Evolutionary conservation across 2,888 invertebrate species (phyloP), one percentile per base, ranked within the genome.

Genomic region (Hypomecis atomaria): DNA sequence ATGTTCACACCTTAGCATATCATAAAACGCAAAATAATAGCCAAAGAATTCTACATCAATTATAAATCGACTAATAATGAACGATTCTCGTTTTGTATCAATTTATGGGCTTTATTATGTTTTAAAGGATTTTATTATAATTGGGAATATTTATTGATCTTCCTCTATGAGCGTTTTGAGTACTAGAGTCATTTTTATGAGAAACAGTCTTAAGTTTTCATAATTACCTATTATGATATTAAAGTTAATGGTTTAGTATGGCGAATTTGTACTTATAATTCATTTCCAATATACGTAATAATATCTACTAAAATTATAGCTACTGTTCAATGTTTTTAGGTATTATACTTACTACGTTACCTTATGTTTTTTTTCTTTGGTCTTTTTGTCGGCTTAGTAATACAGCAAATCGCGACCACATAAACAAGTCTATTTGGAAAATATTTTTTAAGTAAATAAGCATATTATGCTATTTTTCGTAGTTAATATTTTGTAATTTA

Each of bases 1-100:
- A 47, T 56, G 23, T 36, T 43, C 40, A 58, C 62, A 58, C 58
- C 53, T 58, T 45, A 43, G n/a, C 44, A 48, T 53, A 48, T 48
- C 58, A 54, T 63, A 58, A 63, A 58, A 42, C 42, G 34, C 42
- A 33, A 53, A 54, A 62, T 62, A 54, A 62, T 54, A 42, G 53
- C 38, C 11, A 38, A 48, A 43, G 34, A 37, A 62, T 62, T 57
- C 44, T 6, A 45, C 11, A 50, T 55, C 38, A 55, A 62, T 43
- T 23, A 50, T 47, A 9, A 54, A 34, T 50, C 56, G 13, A 40
- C 8, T 48, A 54, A 58, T 54, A 47, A 58, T 50, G 44, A 52
- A 62, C 38, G 50, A 62, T 55, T 58, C 62, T 58, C 13, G 58
- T 58, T 63, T 63, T 23, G 37, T 52, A 45, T 40, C 37, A 57